phyloP scores from a whole-genome alignment of 2,888 invertebrate genomes.

The Phengaris arion region DNA sequence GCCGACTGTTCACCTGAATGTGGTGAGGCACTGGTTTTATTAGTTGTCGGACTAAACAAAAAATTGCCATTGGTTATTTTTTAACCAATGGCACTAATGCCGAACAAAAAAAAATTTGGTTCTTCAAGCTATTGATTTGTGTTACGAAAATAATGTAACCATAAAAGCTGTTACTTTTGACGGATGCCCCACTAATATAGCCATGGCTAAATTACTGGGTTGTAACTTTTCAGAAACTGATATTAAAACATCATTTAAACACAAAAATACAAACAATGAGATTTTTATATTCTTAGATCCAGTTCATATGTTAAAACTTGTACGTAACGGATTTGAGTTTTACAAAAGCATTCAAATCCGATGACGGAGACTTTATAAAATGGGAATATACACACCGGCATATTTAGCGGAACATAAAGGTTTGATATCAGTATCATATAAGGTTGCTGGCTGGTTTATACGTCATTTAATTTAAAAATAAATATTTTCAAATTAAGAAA shows the following conservation, averaged over 20 bases:
- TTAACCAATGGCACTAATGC: background rate
- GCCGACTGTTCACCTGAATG: conserved; percentile 13
- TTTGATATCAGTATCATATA: no score
- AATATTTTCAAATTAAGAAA: no score
- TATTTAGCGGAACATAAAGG: no score
- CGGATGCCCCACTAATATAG: conserved; percentile 11
- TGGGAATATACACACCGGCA: background rate
- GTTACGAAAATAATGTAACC: conserved; percentile 6
- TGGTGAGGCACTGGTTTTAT: background rate
- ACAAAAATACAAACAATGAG: no score
- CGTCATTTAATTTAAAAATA: no score
- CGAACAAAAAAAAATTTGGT: conserved; percentile 7
- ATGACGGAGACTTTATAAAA: background rate
- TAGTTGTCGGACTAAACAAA: conserved; percentile 14
- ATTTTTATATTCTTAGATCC: no score
- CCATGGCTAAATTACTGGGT: conserved; percentile 22
- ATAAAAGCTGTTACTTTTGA: conserved; percentile 22
- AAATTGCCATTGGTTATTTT: conserved; percentile 16
- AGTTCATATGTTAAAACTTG: background rate
- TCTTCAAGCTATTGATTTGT: background rate
- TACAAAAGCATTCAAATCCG: background rate
- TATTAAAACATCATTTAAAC: conserved; percentile 5
- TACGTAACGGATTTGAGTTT: conserved; percentile 7
- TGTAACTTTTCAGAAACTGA: background rate
- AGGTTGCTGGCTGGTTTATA: no score